phyloP scores from a whole-genome alignment of 2,113 vertebrate genomes.

The Rousettus leschenaultii region DNA sequence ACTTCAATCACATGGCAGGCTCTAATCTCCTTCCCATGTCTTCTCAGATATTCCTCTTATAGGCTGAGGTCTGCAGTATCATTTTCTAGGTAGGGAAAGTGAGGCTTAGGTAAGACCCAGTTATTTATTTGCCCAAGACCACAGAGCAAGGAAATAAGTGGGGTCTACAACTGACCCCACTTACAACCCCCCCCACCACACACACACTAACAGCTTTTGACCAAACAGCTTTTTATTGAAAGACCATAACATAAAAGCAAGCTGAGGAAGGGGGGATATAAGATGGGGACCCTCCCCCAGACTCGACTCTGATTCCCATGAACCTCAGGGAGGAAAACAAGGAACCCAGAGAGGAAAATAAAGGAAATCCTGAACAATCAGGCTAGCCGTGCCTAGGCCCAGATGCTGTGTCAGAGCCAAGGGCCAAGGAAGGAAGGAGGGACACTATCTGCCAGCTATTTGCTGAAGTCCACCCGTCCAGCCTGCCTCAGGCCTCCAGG shows the following conservation, averaged over 20 bases:
- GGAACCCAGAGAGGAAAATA: constrained; percentile 18
- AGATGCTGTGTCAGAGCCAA: not conserved
- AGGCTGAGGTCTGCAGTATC: not conserved
- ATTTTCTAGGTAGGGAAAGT: not conserved
- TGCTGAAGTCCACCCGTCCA: not conserved
- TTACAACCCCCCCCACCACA: not conserved
- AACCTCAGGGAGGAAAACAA: constrained; percentile 9
- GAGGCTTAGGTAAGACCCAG: not conserved
- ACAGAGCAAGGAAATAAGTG: not conserved
- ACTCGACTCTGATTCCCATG: constrained; percentile 34
- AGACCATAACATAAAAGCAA: constrained; percentile 59
- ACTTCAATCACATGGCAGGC: not conserved
- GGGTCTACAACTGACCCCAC: not conserved
- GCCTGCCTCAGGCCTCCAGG: constrained; percentile 80
- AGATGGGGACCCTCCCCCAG: not conserved
- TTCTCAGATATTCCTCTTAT: not conserved
- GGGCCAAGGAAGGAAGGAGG: not conserved
- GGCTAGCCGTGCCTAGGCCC: not conserved
- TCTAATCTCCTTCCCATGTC: not conserved
- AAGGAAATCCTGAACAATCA: not conserved
- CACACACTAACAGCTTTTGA: not conserved
- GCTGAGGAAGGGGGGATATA: not conserved
- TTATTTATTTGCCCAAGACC: not conserved
- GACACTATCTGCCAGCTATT: not conserved
- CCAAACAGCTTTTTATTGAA: constrained; percentile 72